Evolutionary conservation across 2,797 vertebrate species (phyloP), one percentile per base, ranked within the genome.

Genomic region (Erithacus rubecula): DNA sequence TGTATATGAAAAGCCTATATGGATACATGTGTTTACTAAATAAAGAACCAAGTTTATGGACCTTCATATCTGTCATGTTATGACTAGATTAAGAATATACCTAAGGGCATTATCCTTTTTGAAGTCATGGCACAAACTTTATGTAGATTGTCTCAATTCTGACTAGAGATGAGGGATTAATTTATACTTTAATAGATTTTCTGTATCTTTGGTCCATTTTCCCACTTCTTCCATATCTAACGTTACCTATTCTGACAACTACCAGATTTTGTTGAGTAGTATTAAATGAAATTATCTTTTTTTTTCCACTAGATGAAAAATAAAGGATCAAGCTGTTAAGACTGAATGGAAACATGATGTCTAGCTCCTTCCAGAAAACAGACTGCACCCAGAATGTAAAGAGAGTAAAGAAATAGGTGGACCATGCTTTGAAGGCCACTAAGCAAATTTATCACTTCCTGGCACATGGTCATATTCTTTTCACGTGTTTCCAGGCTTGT

Each of bases 401-500:
- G 16, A 46, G 13, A 8, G 2, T n/a, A 46, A 87, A 58, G 17
- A 64, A 78, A 41, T n/a, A 70, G 15, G 41, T 13, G 11, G 37
- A 9, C 2, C 4, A 2, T 53, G 8, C 10, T 68, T 94, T 71
- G 39, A 78, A 75, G 30, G 21, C 15, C 34, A 49, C 36, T 67
- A 52, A 63, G 17, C 10, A 43, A 43, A 41, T 68, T 58, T 60
- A 4, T 36, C 10, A 11, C 11, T 7, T 58, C 12, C 34, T 89
- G 83, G 23, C 17, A 32, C 2, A 1, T 2, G 32, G 15, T 69
- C 9, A 8, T 3, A 1, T 44, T 60, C 14, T 72, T 53, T 14
- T 24, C 47, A 29, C 0, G 0, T 63, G 11, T 16, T 70, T 19
- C 32, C 5, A 6, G 44, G 7, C 9, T 59, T 56, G 14, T 59